A percentile compares a stretch with the other conserved stretches of the same genome.
Evolutionary conservation across 2,797 vertebrate species (phyloP).

Genomic region (Falco berigora): DNA sequence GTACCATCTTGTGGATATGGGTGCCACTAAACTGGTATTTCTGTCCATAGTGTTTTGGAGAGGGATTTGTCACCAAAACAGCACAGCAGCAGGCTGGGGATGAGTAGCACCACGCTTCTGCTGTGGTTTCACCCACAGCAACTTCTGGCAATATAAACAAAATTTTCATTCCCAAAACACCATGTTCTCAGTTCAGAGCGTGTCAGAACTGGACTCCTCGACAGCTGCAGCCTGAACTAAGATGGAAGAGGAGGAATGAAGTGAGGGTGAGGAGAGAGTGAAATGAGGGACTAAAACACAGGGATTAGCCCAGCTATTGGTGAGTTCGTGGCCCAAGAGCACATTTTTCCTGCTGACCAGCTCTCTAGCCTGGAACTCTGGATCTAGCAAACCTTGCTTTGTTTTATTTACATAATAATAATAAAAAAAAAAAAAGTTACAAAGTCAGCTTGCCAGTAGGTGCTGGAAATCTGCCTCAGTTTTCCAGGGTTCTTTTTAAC

Average conservation of each 20-base stretch:
- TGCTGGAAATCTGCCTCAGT: not conserved
- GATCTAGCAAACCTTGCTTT: not conserved
- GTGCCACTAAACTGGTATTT: not conserved
- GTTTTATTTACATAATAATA: not conserved
- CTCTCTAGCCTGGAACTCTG: not conserved
- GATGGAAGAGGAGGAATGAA: not conserved
- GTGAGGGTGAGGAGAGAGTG: not conserved
- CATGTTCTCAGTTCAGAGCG: not conserved
- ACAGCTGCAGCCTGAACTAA: not conserved
- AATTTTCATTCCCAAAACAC: not conserved
- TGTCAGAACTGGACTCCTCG: not conserved
- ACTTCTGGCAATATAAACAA: not conserved
- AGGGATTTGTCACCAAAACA: not conserved
- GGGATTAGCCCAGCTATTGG: not conserved
- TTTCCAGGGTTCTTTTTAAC: not conserved
- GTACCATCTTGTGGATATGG: not conserved
- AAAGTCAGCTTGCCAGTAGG: not conserved
- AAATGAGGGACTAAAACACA: not conserved
- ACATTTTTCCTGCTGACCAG: not conserved
- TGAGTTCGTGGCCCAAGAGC: not conserved
- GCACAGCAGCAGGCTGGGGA: not conserved
- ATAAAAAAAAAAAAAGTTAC: no score
- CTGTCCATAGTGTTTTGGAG: not conserved
- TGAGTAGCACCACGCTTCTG: not conserved
- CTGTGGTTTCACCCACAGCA: not conserved